Evolutionary conservation across 2,797 vertebrate genomes (phyloP), one percentile per base, ranked within the genome.

Genomic region (Oreochromis grahami): DNA sequence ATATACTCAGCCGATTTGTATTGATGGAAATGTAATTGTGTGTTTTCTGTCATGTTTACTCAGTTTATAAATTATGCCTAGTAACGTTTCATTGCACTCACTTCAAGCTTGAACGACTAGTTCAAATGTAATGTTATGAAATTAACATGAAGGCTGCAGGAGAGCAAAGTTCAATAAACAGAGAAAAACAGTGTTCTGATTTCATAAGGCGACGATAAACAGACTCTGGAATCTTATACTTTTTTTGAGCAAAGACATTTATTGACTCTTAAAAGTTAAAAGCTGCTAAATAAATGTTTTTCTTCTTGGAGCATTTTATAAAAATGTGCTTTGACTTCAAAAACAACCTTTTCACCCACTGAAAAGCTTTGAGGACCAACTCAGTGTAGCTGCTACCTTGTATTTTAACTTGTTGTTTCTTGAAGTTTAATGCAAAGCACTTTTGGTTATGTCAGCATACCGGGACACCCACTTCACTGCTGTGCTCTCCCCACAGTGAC

Each of bases 401-500:
- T 26, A 15, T 68, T 68, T 43, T 68, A 24, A 15, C 1, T 70
- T 15, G 8, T 15, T 70, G 36, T 14, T 68, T 65, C 63, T 68
- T 70, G 65, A 70, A 4, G 8, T 26, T 26, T 17, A 29, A 48
- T 29, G 24, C 15, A 32, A 72, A 32, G 14, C 43, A 48, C 68
- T 72, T 29, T 7, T 72, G 41, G 4, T 72, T 72, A 29, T 12
- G 21, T 70, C 14, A 45, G 21, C 43, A 72, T 72, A 72, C 24
- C 2, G 2, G 68, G 41, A 48, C 68, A 48, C 13, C 68, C 21
- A 19, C 41, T 26, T 72, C 41, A 72, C 68, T 2, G 41, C 41
- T 58, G 77, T 68, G 38, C 24, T 14, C 6, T 14, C 3, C 51
- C 34, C 15, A 10, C 95, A 99, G 98, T 48, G 98, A 99, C 89